Evolutionary conservation across 2,797 vertebrate genomes (phyloP), one percentile per base, ranked within the genome.

Genomic region (Hybognathus amarus): DNA sequence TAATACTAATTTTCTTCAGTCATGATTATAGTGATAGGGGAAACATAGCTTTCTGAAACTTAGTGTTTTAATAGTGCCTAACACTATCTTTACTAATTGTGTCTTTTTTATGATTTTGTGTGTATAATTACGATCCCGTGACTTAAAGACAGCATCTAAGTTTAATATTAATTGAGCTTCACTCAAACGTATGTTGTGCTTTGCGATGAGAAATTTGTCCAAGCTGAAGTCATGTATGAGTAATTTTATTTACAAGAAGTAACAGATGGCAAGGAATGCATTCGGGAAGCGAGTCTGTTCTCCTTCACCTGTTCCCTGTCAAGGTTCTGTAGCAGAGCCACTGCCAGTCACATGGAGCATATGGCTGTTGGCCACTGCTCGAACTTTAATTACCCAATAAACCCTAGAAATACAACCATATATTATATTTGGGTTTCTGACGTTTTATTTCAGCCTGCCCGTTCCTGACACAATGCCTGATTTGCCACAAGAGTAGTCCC

Each of bases 371-470:
- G 84, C 40, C 64, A 87, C 87, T 30, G 59, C 89, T 86, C 87
- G 82, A 85, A 69, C 85, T 89, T 91, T 92, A 88, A 90, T 85
- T 88, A 89, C 74, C 82, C 85, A 89, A 89, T 91, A 91, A 92
- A 89, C 74, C 77, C 54, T 42, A 68, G 76, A 79, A 86, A 89
- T 85, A 89, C 90, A 85, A 87, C 86, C 86, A 79, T 36, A 30
- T 76, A 74, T 83, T 79, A 84, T 83, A 30, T 81, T 75, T 83
- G 73, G 54, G 63, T 71, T 42, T 56, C 52, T 64, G 54, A 18
- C 6, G 38, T 80, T 70, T 84, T 83, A 82, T 80, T 74, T 86
- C 79, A 42, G 52, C 71, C 78, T 79, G 79, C 74, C 13, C 13
- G 74, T 63, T 82, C 85, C 64, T 45, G 54, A 83, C 75, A 78